Evolutionary conservation across 2,113 vertebrate genomes (phyloP).

Genomic region (Labeo rohita): DNA sequence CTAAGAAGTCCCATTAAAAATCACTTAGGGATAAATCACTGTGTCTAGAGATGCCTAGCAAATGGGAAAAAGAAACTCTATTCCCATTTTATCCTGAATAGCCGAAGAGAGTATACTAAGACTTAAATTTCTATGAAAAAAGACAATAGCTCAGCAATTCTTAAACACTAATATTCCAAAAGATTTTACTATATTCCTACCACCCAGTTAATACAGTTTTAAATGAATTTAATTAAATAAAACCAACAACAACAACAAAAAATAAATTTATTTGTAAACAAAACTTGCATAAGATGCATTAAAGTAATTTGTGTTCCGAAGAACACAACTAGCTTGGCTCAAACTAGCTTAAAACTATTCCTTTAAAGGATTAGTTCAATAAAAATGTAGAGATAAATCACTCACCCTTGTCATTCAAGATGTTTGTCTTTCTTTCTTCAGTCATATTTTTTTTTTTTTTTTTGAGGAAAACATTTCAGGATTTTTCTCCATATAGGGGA

Average conservation of each 20-base stretch:
- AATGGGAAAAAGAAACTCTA: neutral
- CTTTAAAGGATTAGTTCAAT: too few relatives aligned
- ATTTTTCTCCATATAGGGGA: too few relatives aligned
- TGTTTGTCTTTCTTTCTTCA: too few relatives aligned
- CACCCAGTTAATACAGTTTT: neutral
- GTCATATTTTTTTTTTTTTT: too few relatives aligned
- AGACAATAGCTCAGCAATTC: neutral
- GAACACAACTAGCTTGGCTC: too few relatives aligned
- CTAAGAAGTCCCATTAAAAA: slow-evolving; percentile 9
- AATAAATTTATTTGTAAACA: neutral
- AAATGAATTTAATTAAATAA: neutral
- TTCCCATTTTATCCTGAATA: neutral
- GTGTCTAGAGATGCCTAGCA: slow-evolving; percentile 17
- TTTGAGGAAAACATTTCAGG: too few relatives aligned
- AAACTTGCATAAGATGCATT: neutral
- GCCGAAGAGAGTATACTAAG: neutral
- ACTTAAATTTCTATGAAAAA: neutral
- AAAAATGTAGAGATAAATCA: too few relatives aligned
- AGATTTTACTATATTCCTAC: neutral
- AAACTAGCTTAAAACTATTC: too few relatives aligned
- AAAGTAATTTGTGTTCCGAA: too few relatives aligned
- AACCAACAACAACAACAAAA: too few relatives aligned
- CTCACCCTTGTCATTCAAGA: too few relatives aligned
- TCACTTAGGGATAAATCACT: slow-evolving; percentile 30
- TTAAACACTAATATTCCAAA: neutral